Evolutionary conservation across 2,797 vertebrate genomes (phyloP).

Genomic region (Parauchenoglanis punctatus): DNA sequence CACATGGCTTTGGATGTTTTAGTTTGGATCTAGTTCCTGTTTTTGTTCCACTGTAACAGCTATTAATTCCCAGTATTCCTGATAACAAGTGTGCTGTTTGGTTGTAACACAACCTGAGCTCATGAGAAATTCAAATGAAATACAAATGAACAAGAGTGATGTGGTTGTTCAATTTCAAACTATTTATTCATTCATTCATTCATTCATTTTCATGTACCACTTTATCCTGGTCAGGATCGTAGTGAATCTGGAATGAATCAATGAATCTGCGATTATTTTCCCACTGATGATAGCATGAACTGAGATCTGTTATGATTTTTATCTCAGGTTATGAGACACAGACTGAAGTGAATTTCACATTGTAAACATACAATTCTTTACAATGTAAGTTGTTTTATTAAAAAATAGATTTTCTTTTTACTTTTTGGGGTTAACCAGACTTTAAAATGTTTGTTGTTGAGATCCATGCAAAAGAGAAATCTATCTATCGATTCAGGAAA

Average conservation of each 20-base stretch:
- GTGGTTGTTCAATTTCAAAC: background rate
- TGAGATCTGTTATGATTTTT: background rate
- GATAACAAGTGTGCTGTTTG: background rate
- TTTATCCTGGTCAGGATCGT: background rate
- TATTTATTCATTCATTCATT: background rate
- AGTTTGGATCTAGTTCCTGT: background rate
- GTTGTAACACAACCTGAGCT: background rate
- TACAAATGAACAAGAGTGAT: background rate
- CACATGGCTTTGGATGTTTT: background rate
- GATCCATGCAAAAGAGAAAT: background rate
- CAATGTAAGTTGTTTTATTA: background rate
- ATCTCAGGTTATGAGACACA: background rate
- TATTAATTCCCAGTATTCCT: background rate
- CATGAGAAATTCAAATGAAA: conserved; percentile 16
- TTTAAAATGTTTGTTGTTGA: background rate
- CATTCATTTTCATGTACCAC: background rate
- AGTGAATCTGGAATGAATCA: background rate
- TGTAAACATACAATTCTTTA: no score
- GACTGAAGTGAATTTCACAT: no score
- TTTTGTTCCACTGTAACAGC: conserved; percentile 5
- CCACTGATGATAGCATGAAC: background rate
- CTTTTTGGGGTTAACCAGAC: background rate
- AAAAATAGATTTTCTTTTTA: background rate
- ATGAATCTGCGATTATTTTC: background rate
- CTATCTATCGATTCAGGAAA: background rate